Conservation (phyloP, 2,888 invertebrate genomes). For the Philaethria dido region DNA sequence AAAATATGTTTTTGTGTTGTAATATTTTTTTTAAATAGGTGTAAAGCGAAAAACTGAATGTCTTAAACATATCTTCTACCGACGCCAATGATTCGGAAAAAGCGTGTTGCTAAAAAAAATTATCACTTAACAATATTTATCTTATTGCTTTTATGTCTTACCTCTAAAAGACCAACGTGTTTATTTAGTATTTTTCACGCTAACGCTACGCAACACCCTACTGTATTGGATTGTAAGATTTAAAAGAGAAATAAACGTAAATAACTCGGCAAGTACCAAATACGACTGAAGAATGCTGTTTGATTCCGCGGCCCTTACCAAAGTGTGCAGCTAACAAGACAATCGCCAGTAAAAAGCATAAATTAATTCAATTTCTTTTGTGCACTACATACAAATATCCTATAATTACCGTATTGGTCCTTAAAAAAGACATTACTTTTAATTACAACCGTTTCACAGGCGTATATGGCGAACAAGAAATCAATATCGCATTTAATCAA, state of each 20-base stretch:
- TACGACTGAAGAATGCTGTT: constrained; percentile 18
- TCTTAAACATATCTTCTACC: too few species aligned
- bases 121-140: too few species aligned
- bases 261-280: constrained; percentile 4
- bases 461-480: not conserved
- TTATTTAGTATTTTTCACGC: not conserved
- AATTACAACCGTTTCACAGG: not conserved
- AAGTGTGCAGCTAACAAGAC: constrained; percentile 14
- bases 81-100: too few species aligned
- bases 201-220: not conserved
- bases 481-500: not conserved
- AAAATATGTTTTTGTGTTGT: too few species aligned
- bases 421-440: constrained; percentile 6
- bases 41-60: too few species aligned
- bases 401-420: not conserved
- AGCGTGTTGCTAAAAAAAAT: too few species aligned
- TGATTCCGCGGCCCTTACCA: constrained; percentile 12
- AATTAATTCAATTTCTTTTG: not conserved
- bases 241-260: constrained; percentile 6
- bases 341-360: constrained; percentile 3
- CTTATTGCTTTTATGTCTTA: too few species aligned
- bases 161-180: not conserved
- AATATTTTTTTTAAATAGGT: too few species aligned
- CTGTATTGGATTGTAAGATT: constrained; percentile 2
- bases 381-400: not conserved